phyloP scores from a whole-genome alignment of 2,888 invertebrate species.

The Tridacna gigas region DNA sequence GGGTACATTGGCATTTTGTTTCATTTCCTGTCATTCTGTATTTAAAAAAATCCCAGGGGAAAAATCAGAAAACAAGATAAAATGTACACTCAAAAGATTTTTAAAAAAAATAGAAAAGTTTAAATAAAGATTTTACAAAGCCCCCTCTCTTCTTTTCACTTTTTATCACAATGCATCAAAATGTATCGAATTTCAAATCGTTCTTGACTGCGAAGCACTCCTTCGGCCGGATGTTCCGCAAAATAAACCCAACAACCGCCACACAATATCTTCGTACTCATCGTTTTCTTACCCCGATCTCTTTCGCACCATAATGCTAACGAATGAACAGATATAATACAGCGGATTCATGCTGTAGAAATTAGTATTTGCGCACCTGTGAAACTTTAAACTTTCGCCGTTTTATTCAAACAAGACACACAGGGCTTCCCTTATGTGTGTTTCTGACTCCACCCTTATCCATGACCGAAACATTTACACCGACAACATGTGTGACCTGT shows the following conservation, averaged over 20 bases:
- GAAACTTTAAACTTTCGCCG: constrained; percentile 55
- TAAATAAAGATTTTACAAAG: constrained; percentile 16
- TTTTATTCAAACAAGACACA: constrained; percentile 57
- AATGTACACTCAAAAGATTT: too few relatives aligned
- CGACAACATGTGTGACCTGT: too few relatives aligned
- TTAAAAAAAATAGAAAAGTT: constrained; percentile 17
- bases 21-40: constrained; percentile 23
- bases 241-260: constrained; percentile 16
- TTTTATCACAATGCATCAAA: constrained; percentile 29
- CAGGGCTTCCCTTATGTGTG: constrained; percentile 29
- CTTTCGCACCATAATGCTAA: constrained; percentile 38
- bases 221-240: constrained; percentile 24
- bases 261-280: constrained; percentile 22
- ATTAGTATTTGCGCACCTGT: constrained; percentile 65
- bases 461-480: neutral
- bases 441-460: constrained; percentile 7
- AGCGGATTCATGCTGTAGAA: constrained; percentile 35
- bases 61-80: neutral
- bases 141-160: neutral
- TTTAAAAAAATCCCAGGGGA: neutral
- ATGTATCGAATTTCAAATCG: constrained; percentile 54
- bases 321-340: constrained; percentile 35
- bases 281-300: constrained; percentile 19
- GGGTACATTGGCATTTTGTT: constrained; percentile 4
- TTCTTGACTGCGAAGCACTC: constrained; percentile 12